phyloP scores from a whole-genome alignment of 2,888 invertebrate species.

The Cremastobaeus sp. region DNA sequence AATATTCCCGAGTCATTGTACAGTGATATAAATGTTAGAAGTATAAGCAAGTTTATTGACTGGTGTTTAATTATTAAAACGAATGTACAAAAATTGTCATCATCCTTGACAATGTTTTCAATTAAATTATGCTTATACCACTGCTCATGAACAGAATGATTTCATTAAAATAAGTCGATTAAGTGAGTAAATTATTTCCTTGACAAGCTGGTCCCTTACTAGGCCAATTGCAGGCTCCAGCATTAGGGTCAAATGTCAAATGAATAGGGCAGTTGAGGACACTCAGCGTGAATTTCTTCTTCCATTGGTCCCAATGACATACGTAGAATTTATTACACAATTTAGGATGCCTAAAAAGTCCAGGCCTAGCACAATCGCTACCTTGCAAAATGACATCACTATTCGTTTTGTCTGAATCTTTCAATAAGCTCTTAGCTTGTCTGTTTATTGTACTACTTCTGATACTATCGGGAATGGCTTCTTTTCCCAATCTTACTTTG shows the following conservation, averaged over 20 bases:
- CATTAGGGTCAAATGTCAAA: constrained; percentile 85
- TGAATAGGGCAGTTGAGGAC: constrained; percentile 89
- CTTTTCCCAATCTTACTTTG: constrained; percentile 34
- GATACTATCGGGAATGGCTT: constrained; percentile 17
- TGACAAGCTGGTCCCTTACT: constrained; percentile 88
- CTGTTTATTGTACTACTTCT: constrained; percentile 51
- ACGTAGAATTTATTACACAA: constrained; percentile 90
- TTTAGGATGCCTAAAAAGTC: constrained; percentile 84
- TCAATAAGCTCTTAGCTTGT: constrained; percentile 63
- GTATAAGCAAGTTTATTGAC: neutral
- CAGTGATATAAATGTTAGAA: constrained; percentile 11
- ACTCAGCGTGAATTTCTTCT: constrained; percentile 86
- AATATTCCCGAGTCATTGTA: constrained; percentile 16
- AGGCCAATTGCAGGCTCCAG: constrained; percentile 91
- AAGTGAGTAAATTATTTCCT: constrained; percentile 84
- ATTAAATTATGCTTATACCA: neutral
- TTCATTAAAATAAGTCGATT: constrained; percentile 4
- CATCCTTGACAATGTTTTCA: neutral
- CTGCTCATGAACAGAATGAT: neutral
- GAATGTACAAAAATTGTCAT: neutral
- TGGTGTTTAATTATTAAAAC: neutral
- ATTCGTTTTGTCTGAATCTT: constrained; percentile 21
- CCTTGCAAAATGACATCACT: constrained; percentile 62
- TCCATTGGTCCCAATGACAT: constrained; percentile 88
- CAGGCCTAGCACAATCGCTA: constrained; percentile 79